Conservation (phyloP, 2,888 invertebrate species). For the Emmelina monodactyla region DNA sequence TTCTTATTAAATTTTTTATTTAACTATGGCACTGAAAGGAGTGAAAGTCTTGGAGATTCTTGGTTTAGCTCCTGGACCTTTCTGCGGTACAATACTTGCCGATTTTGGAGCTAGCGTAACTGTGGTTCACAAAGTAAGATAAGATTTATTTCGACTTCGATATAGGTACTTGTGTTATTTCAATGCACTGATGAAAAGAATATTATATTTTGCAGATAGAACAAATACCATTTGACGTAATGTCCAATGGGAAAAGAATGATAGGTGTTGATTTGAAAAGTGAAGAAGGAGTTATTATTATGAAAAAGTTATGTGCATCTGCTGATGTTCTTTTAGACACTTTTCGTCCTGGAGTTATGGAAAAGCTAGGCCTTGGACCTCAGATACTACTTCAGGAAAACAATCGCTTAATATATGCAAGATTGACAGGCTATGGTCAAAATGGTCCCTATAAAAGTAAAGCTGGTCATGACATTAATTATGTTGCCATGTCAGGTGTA, state of each 20-base stretch:
- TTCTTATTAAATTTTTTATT: no score
- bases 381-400: slow-evolving; percentile 72
- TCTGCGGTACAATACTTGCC: slow-evolving; percentile 92
- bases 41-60: slow-evolving; percentile 91
- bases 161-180: no score
- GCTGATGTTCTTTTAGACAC: slow-evolving; percentile 95
- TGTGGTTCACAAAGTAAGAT: slow-evolving; percentile 83
- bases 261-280: slow-evolving; percentile 84
- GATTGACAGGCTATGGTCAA: slow-evolving; percentile 94
- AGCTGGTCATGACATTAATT: slow-evolving; percentile 98
- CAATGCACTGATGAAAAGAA: no score
- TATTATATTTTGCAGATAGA: slow-evolving; percentile 55
- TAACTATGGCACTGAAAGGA: slow-evolving; percentile 87
- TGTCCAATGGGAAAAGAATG: slow-evolving; percentile 85
- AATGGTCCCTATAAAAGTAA: slow-evolving; percentile 74
- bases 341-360: slow-evolving; percentile 93
- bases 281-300: slow-evolving; percentile 70
- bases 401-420: slow-evolving; percentile 85
- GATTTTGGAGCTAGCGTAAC: slow-evolving; percentile 97
- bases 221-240: slow-evolving; percentile 64
- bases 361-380: slow-evolving; percentile 89
- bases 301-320: slow-evolving; percentile 71
- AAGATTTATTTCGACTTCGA: not conserved
- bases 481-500: slow-evolving; percentile 86
- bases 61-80: slow-evolving; percentile 94